Evolutionary conservation across 2,888 invertebrate genomes (phyloP), one percentile per base, ranked within the genome.

Genomic region (Phymatocera aterrima): DNA sequence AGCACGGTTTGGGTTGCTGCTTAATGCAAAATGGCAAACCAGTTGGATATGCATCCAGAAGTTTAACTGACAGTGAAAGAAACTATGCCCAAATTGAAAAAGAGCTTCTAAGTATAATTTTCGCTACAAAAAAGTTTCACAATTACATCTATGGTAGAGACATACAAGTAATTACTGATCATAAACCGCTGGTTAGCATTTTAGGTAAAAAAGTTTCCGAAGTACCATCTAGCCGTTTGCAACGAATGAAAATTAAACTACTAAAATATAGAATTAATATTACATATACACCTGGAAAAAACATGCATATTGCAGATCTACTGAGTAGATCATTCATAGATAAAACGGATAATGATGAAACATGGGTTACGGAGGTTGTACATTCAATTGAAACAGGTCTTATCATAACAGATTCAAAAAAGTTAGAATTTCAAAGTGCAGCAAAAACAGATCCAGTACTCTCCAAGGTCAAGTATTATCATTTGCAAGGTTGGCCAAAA

Each of bases 11-110:
- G 34, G 84, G 82, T n/a, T 78, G 79, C 40, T 82, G 80, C 54
- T 31, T 82, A 31, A 31, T 83, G 40, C 83, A 83, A 48, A 46
- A 78, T n/a, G 77, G 78, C 28, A 78, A 77, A 37, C 83, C 81
- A 37, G 80, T 82, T 37, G 77, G 79, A 6, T 81, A 78, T 79
- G 80, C 79, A n/a, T 82, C 80, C 6, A 68, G 78, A 34, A 78
- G 79, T 65, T 51, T 82, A n/a, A 80, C 54, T 10, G 18, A 37
- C 10, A 48, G 79, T 31, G 81, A 82, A 65, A 43, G 72, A 51
- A 77, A 81, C 24, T 82, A 81, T 51, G 70, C 79, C 6, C 79
- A 81, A 68, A 75, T 78, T 15, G 79, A 80, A 64, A 80, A 81
- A 75, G 77, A 80, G 46, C 24, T 80, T 6, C 54, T 81, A 3